Conservation (phyloP, 2,888 invertebrate genomes). For the Acrobasis repandana region DNA sequence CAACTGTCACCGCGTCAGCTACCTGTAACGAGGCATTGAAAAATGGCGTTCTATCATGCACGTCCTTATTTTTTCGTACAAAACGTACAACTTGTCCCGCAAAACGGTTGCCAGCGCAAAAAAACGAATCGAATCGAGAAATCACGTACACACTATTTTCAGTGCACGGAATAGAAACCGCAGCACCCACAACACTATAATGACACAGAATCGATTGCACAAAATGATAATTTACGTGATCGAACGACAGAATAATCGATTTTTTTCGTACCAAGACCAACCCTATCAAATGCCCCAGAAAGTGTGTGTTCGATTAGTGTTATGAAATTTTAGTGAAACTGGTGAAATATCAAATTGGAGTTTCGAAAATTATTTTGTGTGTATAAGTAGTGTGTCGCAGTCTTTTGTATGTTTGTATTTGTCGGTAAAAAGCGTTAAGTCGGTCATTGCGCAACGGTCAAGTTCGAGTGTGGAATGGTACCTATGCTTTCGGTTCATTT, state of each 20-base stretch:
- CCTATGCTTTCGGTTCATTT: conserved; percentile 32
- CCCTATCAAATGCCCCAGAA: conserved; percentile 59
- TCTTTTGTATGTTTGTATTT: conserved; percentile 56
- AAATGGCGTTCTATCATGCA: conserved; percentile 48
- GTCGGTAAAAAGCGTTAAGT: conserved; percentile 64
- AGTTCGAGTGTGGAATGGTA: conserved; percentile 52
- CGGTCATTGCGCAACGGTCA: conserved; percentile 64
- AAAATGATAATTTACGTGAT: conserved; percentile 77
- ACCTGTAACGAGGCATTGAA: conserved; percentile 26
- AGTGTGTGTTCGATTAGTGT: conserved; percentile 70
- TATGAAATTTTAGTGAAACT: conserved; percentile 76
- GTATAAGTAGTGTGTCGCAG: conserved; percentile 46
- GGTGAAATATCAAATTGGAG: conserved; percentile 71
- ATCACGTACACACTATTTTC: conserved; percentile 74
- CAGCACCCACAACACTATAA: conserved; percentile 74
- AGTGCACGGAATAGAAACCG: conserved; percentile 66
- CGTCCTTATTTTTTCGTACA: conserved; percentile 60
- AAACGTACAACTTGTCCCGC: conserved; percentile 69
- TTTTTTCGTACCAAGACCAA: conserved; percentile 49
- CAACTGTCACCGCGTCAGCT: no score
- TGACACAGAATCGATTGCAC: conserved; percentile 71
- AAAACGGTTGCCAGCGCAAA: conserved; percentile 54
- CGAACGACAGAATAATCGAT: conserved; percentile 65
- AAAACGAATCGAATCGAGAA: conserved; percentile 62
- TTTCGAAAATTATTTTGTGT: conserved; percentile 56